A percentile compares a stretch with the other conserved stretches of the same genome.
These are phyloP conservation scores for Psittacula cyanocephala DNA, from an alignment of 2,113 vertebrate species.

Conservation along the genomic window DNA sequence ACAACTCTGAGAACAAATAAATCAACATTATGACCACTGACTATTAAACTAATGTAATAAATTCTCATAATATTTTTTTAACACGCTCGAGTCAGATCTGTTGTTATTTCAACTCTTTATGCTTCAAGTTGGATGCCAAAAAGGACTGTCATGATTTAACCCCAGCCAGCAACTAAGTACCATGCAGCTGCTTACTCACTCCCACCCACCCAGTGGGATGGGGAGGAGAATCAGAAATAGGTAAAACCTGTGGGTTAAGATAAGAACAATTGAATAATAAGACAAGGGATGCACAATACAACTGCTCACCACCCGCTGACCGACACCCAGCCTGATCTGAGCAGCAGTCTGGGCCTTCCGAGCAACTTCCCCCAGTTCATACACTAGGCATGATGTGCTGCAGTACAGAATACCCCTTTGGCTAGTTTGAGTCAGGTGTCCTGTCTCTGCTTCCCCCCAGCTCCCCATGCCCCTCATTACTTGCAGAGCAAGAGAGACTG, in stretches of 20 bases:
- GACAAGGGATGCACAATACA: neutral
- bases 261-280: neutral
- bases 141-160: neutral
- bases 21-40: neutral
- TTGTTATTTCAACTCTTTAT: neutral
- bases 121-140: neutral
- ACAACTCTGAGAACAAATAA: neutral
- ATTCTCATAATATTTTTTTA: neutral
- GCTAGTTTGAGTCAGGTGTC: neutral
- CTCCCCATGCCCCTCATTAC: neutral
- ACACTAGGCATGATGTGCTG: neutral
- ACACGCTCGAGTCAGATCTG: neutral
- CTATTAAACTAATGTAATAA: neutral
- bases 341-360: neutral
- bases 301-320: neutral
- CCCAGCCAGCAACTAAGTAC: neutral
- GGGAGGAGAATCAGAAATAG: neutral
- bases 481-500: neutral
- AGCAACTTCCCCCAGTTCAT: neutral
- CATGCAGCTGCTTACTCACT: neutral
- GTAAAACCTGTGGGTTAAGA: neutral
- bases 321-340: neutral
- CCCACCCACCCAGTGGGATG: neutral
- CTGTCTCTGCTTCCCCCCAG: neutral
- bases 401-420: neutral